Evolutionary conservation across 2,797 vertebrate genomes (phyloP), one percentile per base, ranked within the genome.

Genomic region (Sebastolobus altivelis): DNA sequence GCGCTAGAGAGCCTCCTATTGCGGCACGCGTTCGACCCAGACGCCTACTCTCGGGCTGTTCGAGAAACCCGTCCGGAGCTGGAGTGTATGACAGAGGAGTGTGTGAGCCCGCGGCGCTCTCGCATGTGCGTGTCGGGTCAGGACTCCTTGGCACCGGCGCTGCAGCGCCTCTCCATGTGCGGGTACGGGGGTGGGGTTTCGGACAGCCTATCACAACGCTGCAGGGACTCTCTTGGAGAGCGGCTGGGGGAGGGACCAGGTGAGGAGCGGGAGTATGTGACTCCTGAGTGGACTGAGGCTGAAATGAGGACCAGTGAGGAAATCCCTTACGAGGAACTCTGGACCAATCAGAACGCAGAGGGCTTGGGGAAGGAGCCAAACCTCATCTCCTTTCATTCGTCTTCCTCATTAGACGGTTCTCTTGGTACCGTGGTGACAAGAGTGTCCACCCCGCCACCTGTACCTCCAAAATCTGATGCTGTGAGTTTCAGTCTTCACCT

Each of bases 381-480:
- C 92, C 96, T 97, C 56, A 96, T 97, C 87, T 95, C 97, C 62
- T 96, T 98, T 82, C 90, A 95, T 58, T 96, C 95, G 1, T 93
- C 87, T 1, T 94, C 93, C 3, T 95, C 79, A 4, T n/a, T 96
- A 80, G 96, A 97, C 10, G 95, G 94, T 11, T 89, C 94, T 16
- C 67, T 94, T 35, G 95, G 95, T 8, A 94, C 96, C 20, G 61
- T 96, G 78, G 94, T 94, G 83, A 91, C 94, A 0, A 90, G 94
- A 72, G 96, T 97, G 52, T 92, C 96, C 2, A 92, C 92, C 2
- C 97, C 97, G 0, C 98, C 98, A 4, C 98, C 98, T 0, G 96
- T 99, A 55, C 98, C 98, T 16, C 98, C 98, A 83, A 99, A 99
- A 89, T 99, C 98, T 2, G 97, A 99, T 93, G 98, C 98, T 95